Evolutionary conservation across 2,888 invertebrate species (phyloP).

Genomic region (Philaethria dido): DNA sequence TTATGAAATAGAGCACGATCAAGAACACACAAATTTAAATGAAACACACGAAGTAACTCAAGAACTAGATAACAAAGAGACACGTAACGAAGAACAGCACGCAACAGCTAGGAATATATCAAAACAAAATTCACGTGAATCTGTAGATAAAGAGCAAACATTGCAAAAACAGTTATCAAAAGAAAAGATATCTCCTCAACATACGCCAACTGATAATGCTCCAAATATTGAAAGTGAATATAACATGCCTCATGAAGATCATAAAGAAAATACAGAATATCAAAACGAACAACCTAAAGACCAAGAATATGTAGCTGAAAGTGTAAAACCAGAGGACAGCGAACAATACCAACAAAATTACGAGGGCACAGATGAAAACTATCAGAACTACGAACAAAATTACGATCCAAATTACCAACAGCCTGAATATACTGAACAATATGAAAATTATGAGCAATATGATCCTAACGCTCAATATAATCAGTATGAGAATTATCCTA

Average conservation of each 20-base stretch:
- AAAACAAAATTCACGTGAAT: slow-evolving; percentile 45
- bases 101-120: slow-evolving; percentile 25
- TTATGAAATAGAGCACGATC: slow-evolving; percentile 17
- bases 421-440: slow-evolving; percentile 60
- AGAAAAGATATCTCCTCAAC: slow-evolving; percentile 25
- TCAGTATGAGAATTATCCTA: slow-evolving; percentile 61
- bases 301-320: slow-evolving; percentile 31
- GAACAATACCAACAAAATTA: slow-evolving; percentile 42
- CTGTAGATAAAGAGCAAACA: slow-evolving; percentile 22
- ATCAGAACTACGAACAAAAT: slow-evolving; percentile 56
- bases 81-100: slow-evolving; percentile 17
- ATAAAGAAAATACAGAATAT: slow-evolving; percentile 34
- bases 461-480: slow-evolving; percentile 65
- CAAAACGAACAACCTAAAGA: slow-evolving; percentile 42
- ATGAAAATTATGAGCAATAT: slow-evolving; percentile 62
- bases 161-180: slow-evolving; percentile 29
- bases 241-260: slow-evolving; percentile 32
- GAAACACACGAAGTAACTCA: background rate
- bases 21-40: slow-evolving; percentile 1
- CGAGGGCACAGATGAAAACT: slow-evolving; percentile 10
- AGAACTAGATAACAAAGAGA: background rate
- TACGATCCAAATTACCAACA: slow-evolving; percentile 58
- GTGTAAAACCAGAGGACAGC: slow-evolving; percentile 18
- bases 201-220: slow-evolving; percentile 6
- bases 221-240: slow-evolving; percentile 34